phyloP scores from a whole-genome alignment of 2,888 invertebrate species.

The Micoletzkya japonica region DNA sequence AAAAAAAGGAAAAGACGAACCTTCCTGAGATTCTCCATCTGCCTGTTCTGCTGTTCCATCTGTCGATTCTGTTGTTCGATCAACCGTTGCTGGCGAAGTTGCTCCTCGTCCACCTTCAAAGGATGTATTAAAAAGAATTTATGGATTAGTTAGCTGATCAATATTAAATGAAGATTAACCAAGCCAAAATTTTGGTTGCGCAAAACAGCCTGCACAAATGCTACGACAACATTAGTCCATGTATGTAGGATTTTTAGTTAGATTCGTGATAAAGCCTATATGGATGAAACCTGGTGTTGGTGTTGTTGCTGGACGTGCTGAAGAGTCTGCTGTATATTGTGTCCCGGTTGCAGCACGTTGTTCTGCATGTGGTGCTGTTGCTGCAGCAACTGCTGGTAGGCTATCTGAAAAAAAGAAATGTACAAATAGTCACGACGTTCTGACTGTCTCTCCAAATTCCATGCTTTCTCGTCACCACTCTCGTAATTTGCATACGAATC shows the following conservation, averaged over 20 bases:
- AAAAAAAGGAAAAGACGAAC: constrained; percentile 9
- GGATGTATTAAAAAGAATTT: no score
- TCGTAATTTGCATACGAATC: no score
- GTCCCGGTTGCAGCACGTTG: constrained; percentile 3
- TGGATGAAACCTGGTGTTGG: background rate
- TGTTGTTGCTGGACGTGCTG: constrained; percentile 19
- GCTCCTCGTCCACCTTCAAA: background rate
- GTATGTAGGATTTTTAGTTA: no score
- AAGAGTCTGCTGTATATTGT: constrained; percentile 10
- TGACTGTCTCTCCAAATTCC: no score
- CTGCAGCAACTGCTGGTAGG: constrained; percentile 2
- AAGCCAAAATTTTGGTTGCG: no score
- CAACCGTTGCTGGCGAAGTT: constrained; percentile 5
- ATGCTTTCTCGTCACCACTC: no score
- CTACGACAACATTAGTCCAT: no score
- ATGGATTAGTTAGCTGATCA: no score
- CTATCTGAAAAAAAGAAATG: background rate
- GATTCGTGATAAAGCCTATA: no score
- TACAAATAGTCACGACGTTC: no score
- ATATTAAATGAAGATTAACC: no score
- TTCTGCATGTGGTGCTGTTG: constrained; percentile 4
- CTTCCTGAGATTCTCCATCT: constrained; percentile 15
- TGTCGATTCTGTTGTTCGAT: constrained; percentile 27
- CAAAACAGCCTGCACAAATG: no score
- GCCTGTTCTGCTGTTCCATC: constrained; percentile 22